phyloP scores from a whole-genome alignment of 2,888 invertebrate genomes.

The Sicus ferrugineus region DNA sequence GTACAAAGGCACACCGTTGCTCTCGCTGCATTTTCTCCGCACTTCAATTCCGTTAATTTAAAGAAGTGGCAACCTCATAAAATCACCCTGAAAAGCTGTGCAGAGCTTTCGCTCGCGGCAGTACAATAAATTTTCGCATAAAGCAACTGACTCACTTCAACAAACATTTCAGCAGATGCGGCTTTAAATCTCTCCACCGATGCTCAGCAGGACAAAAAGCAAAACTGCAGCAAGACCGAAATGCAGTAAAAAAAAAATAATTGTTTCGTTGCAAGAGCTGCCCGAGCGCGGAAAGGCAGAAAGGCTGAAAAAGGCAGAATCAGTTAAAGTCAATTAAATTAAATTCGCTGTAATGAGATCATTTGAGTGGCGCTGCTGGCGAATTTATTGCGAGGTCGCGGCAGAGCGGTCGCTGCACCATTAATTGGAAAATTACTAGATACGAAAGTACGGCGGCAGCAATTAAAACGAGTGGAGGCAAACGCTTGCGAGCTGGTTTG shows the following conservation, averaged over 20 bases:
- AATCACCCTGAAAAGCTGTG: not conserved
- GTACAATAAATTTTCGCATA: not conserved
- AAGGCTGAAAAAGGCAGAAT: not conserved
- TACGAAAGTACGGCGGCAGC: too few species aligned
- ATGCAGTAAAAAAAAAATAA: not conserved
- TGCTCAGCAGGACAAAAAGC: not conserved
- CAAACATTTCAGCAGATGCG: not conserved
- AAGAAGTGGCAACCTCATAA: not conserved
- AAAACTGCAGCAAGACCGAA: not conserved
- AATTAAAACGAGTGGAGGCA: too few species aligned
- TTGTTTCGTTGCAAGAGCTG: not conserved
- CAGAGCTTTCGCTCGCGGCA: not conserved
- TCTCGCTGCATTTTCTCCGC: too few species aligned
- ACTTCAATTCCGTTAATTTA: too few species aligned
- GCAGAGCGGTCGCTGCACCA: not conserved
- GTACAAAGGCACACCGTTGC: not conserved
- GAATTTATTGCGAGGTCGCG: not conserved
- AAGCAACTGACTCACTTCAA: not conserved
- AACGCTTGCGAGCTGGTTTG: too few species aligned
- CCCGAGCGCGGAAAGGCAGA: not conserved
- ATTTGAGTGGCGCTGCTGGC: not conserved
- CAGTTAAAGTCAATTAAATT: not conserved
- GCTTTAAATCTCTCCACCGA: not conserved
- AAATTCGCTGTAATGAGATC: conserved; percentile 4
- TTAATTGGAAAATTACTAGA: conserved; percentile 4